Evolutionary conservation across 1,140 invertebrate species (phyloP), one percentile per base, ranked within the genome.

Genomic region (Bacillus rossius): DNA sequence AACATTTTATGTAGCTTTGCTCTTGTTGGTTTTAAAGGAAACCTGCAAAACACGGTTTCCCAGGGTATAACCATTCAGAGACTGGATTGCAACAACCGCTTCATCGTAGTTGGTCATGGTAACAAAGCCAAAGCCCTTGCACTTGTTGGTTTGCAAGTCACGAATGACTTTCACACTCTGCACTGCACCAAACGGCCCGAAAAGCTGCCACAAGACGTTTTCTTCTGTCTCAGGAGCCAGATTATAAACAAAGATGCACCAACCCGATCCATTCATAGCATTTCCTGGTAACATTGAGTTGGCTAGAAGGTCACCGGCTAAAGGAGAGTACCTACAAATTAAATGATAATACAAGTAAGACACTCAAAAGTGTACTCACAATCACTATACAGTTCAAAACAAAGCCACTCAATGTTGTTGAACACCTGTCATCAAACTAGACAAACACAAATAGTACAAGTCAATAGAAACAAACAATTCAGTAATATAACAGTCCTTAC

Each of bases 71-170:
- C 96, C 96, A 77, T 99, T 99, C 57, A 99, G 83, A 61, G 92
- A 94, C 75, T 96, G 94, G 68, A 99, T 99, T 53, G 97, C 96
- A 60, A 96, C 89, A 22, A 97, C 86, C 13, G 96, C 95, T 73
- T 99, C 96, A 74, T 99, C 96, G 78, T 99, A 99, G 77, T 98
- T 98, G 68, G 94, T 98, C 97, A 99, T 99, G 54, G 95, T 98
- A 58, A 99, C 96, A 77, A 99, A 98, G n/a, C 95, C 97, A 75
- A 98, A 99, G 65, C 97, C 97, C 79, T 98, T 99, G 84, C 97
- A 99, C 78, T 99, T 99, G 79, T 97, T 96, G 60, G 96, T 97
- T 76, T 97, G 92, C 69, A 95, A 83, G 78, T 99, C 96, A 60
- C 96, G 87, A 69, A 99, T 97, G 51, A 96, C 91, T 81, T 99